Conservation (phyloP, 2,888 invertebrate genomes). For the Eupithecia centaureata region DNA sequence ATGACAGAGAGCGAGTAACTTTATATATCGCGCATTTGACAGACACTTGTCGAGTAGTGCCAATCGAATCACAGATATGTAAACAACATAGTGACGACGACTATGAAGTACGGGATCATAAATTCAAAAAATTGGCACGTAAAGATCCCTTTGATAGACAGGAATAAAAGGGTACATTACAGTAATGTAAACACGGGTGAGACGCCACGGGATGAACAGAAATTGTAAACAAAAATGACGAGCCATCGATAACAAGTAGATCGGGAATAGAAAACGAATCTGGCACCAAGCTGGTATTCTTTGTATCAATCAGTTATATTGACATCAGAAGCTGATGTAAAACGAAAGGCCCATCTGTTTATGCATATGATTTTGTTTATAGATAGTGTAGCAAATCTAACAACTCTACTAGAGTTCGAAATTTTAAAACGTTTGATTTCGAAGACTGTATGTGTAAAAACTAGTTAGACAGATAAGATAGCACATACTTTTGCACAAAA, state of each 20-base stretch:
- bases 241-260: slow-evolving; percentile 7
- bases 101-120: slow-evolving; percentile 52
- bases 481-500: too few species aligned
- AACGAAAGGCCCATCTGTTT: neutral
- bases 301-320: neutral
- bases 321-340: slow-evolving; percentile 12
- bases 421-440: neutral
- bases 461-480: too few species aligned
- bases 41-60: slow-evolving; percentile 34
- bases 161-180: slow-evolving; percentile 58
- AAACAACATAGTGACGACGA: slow-evolving; percentile 44
- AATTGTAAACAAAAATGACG: slow-evolving; percentile 36
- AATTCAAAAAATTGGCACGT: slow-evolving; percentile 54
- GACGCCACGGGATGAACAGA: slow-evolving; percentile 20
- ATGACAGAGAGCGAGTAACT: slow-evolving; percentile 3
- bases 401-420: neutral
- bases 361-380: slow-evolving; percentile 11
- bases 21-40: slow-evolving; percentile 10
- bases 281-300: slow-evolving; percentile 5
- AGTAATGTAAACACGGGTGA: slow-evolving; percentile 57
- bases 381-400: slow-evolving; percentile 4
- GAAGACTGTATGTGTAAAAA: too few species aligned
- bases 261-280: slow-evolving; percentile 8
- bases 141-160: slow-evolving; percentile 47
- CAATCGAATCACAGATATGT: slow-evolving; percentile 41